phyloP scores from a whole-genome alignment of 2,113 vertebrate species.

The Oncorhynchus mykiss region DNA sequence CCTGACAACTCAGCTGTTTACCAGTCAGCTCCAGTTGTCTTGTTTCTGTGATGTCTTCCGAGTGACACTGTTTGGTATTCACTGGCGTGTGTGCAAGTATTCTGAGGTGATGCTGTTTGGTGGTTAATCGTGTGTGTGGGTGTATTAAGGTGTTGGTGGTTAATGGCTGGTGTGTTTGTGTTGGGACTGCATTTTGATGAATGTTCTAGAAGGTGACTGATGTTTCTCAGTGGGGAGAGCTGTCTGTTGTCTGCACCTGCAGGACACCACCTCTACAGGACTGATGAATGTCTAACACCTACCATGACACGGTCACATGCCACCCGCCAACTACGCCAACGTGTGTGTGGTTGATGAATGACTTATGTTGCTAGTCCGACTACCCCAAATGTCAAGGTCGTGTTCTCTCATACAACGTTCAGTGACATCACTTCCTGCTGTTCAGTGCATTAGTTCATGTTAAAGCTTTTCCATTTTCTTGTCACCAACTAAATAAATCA shows the following conservation, averaged over 20 bases:
- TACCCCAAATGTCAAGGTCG: constrained; percentile 41
- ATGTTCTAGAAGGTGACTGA: constrained; percentile 9
- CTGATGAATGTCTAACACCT: constrained; percentile 34
- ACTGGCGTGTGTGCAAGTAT: constrained; percentile 33
- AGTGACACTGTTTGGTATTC: no score
- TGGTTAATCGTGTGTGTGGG: background rate
- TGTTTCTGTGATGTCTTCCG: constrained; percentile 36
- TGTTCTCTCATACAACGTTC: background rate
- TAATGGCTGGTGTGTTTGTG: constrained; percentile 32
- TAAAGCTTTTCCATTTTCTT: background rate
- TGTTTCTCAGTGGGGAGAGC: constrained; percentile 29
- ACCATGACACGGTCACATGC: constrained; percentile 24
- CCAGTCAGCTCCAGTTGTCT: constrained; percentile 69
- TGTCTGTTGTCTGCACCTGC: constrained; percentile 21
- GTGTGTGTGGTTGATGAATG: background rate
- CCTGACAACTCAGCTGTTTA: constrained; percentile 63
- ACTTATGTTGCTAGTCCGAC: constrained; percentile 1
- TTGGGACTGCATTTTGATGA: constrained; percentile 9
- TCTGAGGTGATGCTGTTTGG: background rate
- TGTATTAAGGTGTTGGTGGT: constrained; percentile 29
- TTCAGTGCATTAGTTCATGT: background rate
- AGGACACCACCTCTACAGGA: constrained; percentile 27
- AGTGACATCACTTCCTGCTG: background rate
- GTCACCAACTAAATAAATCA: background rate
- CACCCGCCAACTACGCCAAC: constrained; percentile 14